Evolutionary conservation across 2,888 invertebrate species (phyloP).

Genomic region (Drosophila rellima): DNA sequence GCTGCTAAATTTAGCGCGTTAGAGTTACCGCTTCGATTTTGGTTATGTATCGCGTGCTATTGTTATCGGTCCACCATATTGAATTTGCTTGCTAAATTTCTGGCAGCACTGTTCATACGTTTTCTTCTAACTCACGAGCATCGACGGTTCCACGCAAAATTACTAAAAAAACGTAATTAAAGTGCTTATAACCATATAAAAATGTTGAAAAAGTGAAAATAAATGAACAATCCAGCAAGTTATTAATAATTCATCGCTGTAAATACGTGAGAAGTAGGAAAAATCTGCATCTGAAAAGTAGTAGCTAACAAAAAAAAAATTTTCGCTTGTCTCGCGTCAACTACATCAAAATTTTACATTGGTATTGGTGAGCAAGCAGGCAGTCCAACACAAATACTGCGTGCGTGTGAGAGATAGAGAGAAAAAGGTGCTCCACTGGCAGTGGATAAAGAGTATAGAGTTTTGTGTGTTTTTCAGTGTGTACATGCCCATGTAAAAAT

Average conservation of each 20-base stretch:
- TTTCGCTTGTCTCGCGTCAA: constrained; percentile 57
- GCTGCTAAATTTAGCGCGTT: neutral
- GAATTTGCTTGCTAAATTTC: constrained; percentile 52
- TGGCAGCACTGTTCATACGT: constrained; percentile 47
- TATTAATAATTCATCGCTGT: constrained; percentile 58
- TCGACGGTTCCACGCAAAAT: constrained; percentile 62
- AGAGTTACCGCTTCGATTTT: constrained; percentile 14
- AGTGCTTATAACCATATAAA: constrained; percentile 60
- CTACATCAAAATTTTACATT: constrained; percentile 36
- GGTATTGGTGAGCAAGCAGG: constrained; percentile 59
- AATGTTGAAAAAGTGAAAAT: constrained; percentile 69
- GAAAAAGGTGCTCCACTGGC: constrained; percentile 62
- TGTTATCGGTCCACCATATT: constrained; percentile 65
- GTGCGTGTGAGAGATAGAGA: constrained; percentile 36
- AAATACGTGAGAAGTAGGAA: constrained; percentile 64
- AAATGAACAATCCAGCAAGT: constrained; percentile 70
- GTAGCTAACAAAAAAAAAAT: constrained; percentile 46
- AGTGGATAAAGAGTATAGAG: constrained; percentile 31
- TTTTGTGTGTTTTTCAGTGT: constrained; percentile 52
- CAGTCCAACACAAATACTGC: constrained; percentile 37
- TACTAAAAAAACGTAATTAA: constrained; percentile 53
- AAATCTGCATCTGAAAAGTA: constrained; percentile 63
- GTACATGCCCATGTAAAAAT: constrained; percentile 52
- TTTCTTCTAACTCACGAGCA: constrained; percentile 40
- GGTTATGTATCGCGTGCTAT: constrained; percentile 20